Conservation (phyloP, 2,888 invertebrate genomes). For the Lysandra bellargus region DNA sequence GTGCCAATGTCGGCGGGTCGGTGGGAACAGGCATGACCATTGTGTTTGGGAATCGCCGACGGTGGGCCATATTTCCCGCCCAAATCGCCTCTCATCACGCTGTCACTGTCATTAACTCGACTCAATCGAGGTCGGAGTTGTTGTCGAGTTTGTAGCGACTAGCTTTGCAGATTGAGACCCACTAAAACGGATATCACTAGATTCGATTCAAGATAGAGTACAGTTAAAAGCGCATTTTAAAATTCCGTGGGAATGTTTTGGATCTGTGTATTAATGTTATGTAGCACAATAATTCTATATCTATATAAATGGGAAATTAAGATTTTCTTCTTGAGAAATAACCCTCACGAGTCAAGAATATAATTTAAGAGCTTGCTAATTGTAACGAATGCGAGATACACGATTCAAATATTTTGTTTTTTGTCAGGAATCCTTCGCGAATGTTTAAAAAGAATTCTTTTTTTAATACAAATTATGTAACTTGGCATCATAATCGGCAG, state of each 20-base stretch:
- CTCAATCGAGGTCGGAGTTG: not conserved
- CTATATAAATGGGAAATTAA: not conserved
- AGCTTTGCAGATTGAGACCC: not conserved
- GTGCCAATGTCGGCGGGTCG: constrained; percentile 38
- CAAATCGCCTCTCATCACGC: constrained; percentile 37
- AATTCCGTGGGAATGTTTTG: constrained; percentile 18
- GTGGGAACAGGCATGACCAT: constrained; percentile 25
- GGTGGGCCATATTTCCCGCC: constrained; percentile 57
- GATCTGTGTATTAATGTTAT: not conserved
- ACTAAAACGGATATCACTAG: not conserved
- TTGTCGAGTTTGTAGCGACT: not conserved
- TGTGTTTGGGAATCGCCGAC: constrained; percentile 63
- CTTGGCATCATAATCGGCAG: constrained; percentile 18
- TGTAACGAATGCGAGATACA: not conserved
- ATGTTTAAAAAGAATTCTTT: not conserved
- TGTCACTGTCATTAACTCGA: constrained; percentile 20
- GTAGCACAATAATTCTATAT: not conserved
- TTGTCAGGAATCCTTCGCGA: not conserved
- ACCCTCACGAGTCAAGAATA: not conserved
- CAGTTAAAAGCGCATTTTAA: not conserved
- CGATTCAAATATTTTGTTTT: not conserved
- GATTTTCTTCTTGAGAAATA: not conserved
- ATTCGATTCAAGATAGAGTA: constrained; percentile 5
- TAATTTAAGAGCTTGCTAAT: not conserved
- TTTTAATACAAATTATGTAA: constrained; percentile 12